phyloP scores from a whole-genome alignment of 2,797 vertebrate species.

The Scolopax rusticola region DNA sequence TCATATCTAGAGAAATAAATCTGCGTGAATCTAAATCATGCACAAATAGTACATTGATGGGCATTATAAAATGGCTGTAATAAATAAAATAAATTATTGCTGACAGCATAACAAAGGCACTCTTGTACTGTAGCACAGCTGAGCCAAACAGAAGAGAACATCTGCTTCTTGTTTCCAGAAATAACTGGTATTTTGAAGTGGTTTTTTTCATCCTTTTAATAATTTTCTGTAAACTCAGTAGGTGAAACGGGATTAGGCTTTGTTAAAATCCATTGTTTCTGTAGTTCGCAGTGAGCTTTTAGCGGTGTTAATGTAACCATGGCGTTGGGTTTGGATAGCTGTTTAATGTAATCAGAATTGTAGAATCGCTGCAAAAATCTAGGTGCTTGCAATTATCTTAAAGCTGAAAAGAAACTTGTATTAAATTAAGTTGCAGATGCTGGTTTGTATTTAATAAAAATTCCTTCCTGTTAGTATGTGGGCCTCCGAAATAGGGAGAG shows the following conservation, averaged over 20 bases:
- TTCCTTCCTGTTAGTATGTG: neutral
- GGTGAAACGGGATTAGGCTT: constrained; percentile 7
- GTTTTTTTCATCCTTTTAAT: constrained; percentile 50
- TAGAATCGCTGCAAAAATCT: neutral
- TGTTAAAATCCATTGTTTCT: neutral
- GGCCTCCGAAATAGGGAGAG: neutral
- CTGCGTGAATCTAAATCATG: neutral
- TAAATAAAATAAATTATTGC: constrained; percentile 73
- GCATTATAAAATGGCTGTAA: constrained; percentile 67
- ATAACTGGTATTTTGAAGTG: constrained; percentile 68
- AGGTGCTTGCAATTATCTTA: neutral
- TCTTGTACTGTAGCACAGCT: constrained; percentile 72
- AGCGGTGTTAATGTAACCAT: neutral
- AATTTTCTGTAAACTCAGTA: constrained; percentile 58
- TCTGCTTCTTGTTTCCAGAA: constrained; percentile 77
- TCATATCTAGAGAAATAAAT: neutral
- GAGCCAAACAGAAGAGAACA: constrained; percentile 73
- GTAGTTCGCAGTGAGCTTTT: neutral
- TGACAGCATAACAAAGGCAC: constrained; percentile 73
- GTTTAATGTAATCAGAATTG: neutral
- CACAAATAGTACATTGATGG: constrained; percentile 44
- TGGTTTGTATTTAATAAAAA: neutral
- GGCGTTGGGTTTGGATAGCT: neutral
- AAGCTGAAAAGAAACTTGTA: neutral
- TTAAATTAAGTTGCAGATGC: neutral